Percentiles rank a stretch among this genome's conserved stretches.
Conservation (phyloP, 2,113 vertebrate species). For the Paralichthys olivaceus region DNA sequence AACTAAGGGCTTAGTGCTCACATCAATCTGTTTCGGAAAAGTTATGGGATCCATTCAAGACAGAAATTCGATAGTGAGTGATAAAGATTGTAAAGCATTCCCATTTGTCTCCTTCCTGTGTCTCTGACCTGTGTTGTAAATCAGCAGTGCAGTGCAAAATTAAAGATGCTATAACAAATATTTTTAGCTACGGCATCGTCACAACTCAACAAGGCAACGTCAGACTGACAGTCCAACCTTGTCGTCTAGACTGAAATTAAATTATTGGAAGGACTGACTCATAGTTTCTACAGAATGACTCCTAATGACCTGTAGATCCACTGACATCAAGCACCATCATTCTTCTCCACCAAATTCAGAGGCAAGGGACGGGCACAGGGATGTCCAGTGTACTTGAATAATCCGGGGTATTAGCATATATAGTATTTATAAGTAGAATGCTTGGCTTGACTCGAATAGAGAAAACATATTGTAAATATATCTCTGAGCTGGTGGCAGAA, state of each 20-base stretch:
- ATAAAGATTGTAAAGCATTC: background rate
- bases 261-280: no score
- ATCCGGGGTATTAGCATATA: no score
- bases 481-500: no score
- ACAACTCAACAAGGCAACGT: background rate
- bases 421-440: no score
- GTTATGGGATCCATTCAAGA: background rate
- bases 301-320: no score
- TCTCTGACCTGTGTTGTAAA: background rate
- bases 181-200: background rate
- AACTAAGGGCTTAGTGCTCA: conserved; percentile 4
- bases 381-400: no score
- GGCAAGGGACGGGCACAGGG: no score
- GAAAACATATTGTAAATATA: no score
- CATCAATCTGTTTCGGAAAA: conserved; percentile 30
- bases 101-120: background rate
- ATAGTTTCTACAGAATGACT: no score
- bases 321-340: no score
- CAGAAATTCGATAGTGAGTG: background rate
- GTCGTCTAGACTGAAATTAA: background rate
- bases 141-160: background rate
- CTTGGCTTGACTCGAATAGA: no score
- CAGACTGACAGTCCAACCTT: background rate
- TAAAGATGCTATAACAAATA: background rate
- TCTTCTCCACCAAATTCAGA: no score